Evolutionary conservation across 1,140 invertebrate species (phyloP), one percentile per base, ranked within the genome.

Genomic region (Bactericera cockerelli): DNA sequence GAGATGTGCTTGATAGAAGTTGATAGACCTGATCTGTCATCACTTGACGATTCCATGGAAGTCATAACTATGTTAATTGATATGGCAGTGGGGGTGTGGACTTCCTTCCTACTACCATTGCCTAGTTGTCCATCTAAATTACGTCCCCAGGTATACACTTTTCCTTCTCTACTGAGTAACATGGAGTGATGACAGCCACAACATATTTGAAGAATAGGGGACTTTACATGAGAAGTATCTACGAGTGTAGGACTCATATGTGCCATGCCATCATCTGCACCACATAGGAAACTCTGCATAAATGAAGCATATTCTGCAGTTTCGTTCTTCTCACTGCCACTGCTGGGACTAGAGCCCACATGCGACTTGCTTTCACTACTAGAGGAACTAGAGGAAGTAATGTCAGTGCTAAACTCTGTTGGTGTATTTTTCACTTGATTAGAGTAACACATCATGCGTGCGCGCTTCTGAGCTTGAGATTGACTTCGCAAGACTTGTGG

Each of bases 91-190:
- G 76, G 74, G 58, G 71, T 69, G 11, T 62, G 19, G 2, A 76
- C 67, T 63, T 76, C 75, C 60, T 76, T 75, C 62, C 76, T 70
- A 8, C 70, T 74, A 36, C 77, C 76, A 61, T 78, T 78, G n/a
- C 84, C 84, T 59, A 84, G 69, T 69, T 86, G 84, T 14, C 81
- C 83, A 67, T 85, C 82, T 16, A 81, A 67, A 70, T 83, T 85
- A 36, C 78, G 70, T 26, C 84, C 84, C 82, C 83, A 86, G 1
- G 77, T 76, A 64, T 80, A 86, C 1, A 85, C 70, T 26, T 74
- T 75, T 14, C 81, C 82, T 63, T 79, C 75, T 55, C 75, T 74
- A 2, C 81, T 84, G 26, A 86, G 64, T n/a, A 85, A 63, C 14
- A 78, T 74, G 55, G 77, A 80, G 67, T 87, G 84, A 63, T 82